phyloP scores from a whole-genome alignment of 2,888 invertebrate genomes.

The Gastracanthus pulcherrimus region DNA sequence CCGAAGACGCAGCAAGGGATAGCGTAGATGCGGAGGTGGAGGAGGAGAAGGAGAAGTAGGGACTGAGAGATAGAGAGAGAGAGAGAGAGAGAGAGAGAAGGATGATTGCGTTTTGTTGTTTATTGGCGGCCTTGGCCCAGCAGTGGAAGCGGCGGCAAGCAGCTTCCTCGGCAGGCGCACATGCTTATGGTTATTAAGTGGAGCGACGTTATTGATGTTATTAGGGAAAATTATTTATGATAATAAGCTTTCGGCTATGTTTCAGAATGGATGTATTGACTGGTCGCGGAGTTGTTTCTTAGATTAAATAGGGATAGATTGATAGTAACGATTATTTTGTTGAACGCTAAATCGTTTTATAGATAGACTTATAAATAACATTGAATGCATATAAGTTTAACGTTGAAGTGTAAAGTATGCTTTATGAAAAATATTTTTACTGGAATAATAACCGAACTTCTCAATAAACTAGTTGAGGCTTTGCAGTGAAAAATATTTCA shows the following conservation, averaged over 20 bases:
- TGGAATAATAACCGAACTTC: too few species aligned
- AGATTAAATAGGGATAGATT: not conserved
- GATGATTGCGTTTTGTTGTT: conserved; percentile 38
- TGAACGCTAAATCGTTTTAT: too few species aligned
- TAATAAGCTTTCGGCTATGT: not conserved
- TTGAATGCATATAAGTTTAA: too few species aligned
- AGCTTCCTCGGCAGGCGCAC: not conserved
- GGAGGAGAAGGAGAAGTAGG: too few species aligned
- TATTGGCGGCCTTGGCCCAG: conserved; percentile 42
- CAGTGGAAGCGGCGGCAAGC: too few species aligned
- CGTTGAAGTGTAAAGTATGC: too few species aligned
- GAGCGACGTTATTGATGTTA: not conserved
- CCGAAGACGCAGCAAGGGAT: conserved; percentile 60
- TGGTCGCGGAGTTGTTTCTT: not conserved
- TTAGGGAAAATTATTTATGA: conserved; percentile 24
- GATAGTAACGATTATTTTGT: not conserved
- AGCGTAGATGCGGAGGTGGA: conserved; percentile 42
- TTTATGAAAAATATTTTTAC: too few species aligned
- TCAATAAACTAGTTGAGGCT: too few species aligned
- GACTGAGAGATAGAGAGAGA: conserved; percentile 41
- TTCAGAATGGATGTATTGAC: not conserved
- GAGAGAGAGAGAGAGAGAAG: conserved; percentile 38
- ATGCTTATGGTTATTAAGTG: not conserved
- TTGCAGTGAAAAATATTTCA: too few species aligned
- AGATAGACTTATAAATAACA: too few species aligned